Conservation (phyloP, 2,797 vertebrate genomes). For the Alauda arvensis region DNA sequence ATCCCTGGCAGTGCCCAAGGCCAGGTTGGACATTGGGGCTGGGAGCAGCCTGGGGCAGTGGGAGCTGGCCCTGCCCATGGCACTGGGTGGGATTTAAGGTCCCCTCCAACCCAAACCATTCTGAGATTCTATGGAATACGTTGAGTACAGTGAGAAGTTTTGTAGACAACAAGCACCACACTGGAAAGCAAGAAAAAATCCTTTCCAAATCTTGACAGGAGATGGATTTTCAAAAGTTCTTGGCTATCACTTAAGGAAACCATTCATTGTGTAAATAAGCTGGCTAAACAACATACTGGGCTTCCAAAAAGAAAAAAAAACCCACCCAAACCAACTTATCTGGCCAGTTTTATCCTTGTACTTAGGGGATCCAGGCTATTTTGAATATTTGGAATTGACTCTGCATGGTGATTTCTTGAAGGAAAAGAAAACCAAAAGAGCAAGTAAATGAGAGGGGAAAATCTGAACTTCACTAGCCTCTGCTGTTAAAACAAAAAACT, state of each 20-base stretch:
- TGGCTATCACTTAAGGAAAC: slow-evolving; percentile 11
- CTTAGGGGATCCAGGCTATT: not conserved
- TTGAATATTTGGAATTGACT: not conserved
- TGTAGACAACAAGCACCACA: not conserved
- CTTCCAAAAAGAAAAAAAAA: not conserved
- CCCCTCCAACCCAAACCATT: not conserved
- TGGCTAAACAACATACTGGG: not conserved
- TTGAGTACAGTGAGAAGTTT: not conserved
- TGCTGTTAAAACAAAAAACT: slow-evolving; percentile 1
- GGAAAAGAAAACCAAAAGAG: not conserved
- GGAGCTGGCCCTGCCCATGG: not conserved
- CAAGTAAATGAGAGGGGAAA: not conserved
- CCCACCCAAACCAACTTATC: not conserved
- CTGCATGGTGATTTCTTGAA: not conserved
- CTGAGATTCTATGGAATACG: not conserved
- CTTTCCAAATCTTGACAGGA: not conserved
- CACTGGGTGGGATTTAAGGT: rapidly evolving
- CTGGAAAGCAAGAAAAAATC: not conserved
- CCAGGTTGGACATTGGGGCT: not conserved
- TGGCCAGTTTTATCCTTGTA: not conserved
- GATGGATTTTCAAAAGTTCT: slow-evolving; percentile 1
- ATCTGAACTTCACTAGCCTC: not conserved
- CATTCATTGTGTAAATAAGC: slow-evolving; percentile 11
- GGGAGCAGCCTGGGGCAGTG: not conserved
- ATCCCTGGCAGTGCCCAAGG: not conserved